Conservation (phyloP, 2,113 vertebrate species). For the Cavia porcellus region DNA sequence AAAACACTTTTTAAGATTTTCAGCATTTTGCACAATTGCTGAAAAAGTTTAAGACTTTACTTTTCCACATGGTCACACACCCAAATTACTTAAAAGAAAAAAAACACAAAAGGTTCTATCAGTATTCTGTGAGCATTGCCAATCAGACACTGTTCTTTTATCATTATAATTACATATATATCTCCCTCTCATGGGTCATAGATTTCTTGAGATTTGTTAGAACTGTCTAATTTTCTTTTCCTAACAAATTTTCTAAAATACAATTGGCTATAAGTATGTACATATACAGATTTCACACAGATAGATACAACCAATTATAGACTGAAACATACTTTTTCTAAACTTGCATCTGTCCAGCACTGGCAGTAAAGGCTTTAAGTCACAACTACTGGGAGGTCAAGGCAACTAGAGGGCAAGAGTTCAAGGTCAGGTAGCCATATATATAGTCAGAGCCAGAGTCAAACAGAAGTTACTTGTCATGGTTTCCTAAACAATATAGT, state of each 20-base stretch:
- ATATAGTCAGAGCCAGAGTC: not conserved
- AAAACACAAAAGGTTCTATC: not conserved
- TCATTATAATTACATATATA: not conserved
- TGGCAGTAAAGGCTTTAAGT: not conserved
- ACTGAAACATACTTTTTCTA: not conserved
- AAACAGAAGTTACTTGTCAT: not conserved
- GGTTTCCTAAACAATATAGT: not conserved
- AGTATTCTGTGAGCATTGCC: not conserved
- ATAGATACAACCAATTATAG: not conserved
- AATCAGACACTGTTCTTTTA: not conserved
- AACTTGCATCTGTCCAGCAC: not conserved
- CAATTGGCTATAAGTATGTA: not conserved
- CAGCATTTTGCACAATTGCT: not conserved
- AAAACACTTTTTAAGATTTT: slow-evolving; percentile 22
- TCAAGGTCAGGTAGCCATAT: not conserved
- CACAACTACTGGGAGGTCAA: too few relatives aligned
- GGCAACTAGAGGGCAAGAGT: not conserved
- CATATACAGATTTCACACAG: not conserved
- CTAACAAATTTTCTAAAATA: not conserved
- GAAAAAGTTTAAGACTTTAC: not conserved
- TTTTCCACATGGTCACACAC: slow-evolving; percentile 14
- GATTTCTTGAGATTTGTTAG: not conserved
- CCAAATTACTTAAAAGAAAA: not conserved
- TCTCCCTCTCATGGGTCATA: not conserved
- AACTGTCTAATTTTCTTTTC: not conserved